Conservation (phyloP, 2,888 invertebrate genomes). For the Patella ulyssiponensis region DNA sequence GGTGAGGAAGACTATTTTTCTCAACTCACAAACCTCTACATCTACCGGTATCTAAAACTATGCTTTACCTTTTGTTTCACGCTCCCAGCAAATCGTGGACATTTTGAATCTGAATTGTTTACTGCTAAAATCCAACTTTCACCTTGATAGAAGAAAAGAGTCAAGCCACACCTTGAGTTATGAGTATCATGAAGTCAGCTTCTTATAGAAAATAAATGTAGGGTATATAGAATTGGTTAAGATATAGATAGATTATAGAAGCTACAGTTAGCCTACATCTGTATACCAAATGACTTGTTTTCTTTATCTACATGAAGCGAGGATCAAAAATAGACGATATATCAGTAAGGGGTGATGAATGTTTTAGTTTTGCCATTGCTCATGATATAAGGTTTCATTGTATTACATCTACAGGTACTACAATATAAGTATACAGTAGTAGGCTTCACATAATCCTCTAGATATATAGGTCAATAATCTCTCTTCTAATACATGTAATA, state of each 20-base stretch:
- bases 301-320: background rate
- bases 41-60: background rate
- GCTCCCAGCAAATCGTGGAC: conserved; percentile 6
- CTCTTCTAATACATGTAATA: too few species aligned
- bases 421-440: too few species aligned
- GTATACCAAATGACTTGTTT: background rate
- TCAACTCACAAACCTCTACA: too few species aligned
- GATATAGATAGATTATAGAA: too few species aligned
- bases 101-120: background rate
- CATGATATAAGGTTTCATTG: conserved; percentile 8
- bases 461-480: too few species aligned
- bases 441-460: too few species aligned
- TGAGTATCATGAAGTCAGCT: too few species aligned
- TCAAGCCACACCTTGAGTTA: too few species aligned
- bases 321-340: conserved; percentile 2
- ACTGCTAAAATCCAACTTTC: background rate
- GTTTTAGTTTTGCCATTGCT: background rate
- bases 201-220: too few species aligned
- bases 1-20: too few species aligned
- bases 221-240: too few species aligned
- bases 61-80: conserved; percentile 7
- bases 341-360: background rate
- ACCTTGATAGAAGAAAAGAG: background rate
- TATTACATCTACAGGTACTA: too few species aligned
- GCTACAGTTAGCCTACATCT: background rate